These are phyloP conservation scores for Nemotelus nigrinus DNA, from an alignment of 2,888 invertebrate genomes.

Conservation along the genomic window DNA sequence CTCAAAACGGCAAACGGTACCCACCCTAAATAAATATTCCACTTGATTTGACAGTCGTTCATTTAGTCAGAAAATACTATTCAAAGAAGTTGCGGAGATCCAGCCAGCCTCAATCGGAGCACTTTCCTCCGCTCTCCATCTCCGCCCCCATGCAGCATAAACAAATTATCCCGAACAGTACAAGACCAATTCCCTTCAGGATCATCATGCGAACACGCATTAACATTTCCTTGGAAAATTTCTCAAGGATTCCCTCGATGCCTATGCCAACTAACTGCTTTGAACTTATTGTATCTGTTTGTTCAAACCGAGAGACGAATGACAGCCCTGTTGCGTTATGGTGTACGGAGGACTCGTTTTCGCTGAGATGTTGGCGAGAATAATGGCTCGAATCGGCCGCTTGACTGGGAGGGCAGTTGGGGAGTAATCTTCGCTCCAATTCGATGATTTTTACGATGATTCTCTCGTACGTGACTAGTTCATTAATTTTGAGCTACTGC, in stretches of 20 bases:
- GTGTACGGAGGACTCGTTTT: neutral
- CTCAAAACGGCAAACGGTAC: too few species aligned
- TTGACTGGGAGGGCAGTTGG: too few species aligned
- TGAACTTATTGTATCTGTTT: neutral
- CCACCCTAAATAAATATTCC: too few species aligned
- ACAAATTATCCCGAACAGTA: conserved; percentile 8
- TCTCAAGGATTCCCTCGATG: neutral
- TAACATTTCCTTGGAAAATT: conserved; percentile 17
- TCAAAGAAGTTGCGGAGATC: too few species aligned
- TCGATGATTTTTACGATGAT: neutral
- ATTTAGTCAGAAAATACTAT: too few species aligned
- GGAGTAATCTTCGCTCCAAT: too few species aligned
- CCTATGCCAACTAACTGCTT: neutral
- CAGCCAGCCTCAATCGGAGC: too few species aligned
- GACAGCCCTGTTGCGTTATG: conserved; percentile 13
- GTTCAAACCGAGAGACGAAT: neutral
- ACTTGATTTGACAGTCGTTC: too few species aligned
- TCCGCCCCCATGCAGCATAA: neutral
- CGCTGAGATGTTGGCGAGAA: neutral
- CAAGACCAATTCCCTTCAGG: conserved; percentile 34
- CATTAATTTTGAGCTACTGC: conserved; percentile 28
- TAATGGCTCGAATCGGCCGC: neutral
- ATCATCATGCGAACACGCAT: conserved; percentile 31
- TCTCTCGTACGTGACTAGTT: conserved; percentile 38
- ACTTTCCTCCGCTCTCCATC: too few species aligned